Evolutionary conservation across 2,113 vertebrate species (phyloP), one percentile per base, ranked within the genome.

Genomic region (Coptodon rendalli): DNA sequence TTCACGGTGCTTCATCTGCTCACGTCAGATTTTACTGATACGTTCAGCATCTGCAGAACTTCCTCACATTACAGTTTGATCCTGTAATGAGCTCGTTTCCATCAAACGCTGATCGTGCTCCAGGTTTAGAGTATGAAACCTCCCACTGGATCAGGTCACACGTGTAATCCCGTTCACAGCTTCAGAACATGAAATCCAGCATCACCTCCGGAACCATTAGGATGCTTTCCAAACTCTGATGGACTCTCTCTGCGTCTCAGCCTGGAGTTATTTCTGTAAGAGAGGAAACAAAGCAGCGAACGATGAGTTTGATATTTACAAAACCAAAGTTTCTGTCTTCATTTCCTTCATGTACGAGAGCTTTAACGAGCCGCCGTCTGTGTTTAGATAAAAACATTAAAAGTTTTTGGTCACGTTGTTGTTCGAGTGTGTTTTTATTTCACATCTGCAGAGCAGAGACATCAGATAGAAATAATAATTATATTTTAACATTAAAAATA

Each of bases 391-490:
- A 82, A 45, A 59, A 10, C 24, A 90, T 83, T 88, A 80, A 90
- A 90, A 0, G 8, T 7, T 36, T 83, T 81, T 90, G 66, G 7
- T 52, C 17, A 83, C 11, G 0, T n/a, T n/a, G 2, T 27, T 84
- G 50, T 73, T 56, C 2, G 3, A 50, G 43, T 27, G 12, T 85
- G 24, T 54, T 13, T 7, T 66, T 45, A 19, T 66, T 24, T 59
- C 38, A 71, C 36, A 2, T 71, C 36, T 73, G 68, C 38, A 24
- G 22, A 31, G 17, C 50, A 54, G 5, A 19, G 9, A 29, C 24
- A 29, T 10, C 59, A 45, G 38, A 38, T 12, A 63, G 31, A 38
- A 0, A 7, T 0, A 0, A 63, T n/a, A 12, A 36, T 36, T 63
- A 36, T 12, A 0, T 63, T 0, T 17, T 36, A 63, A 36, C 61